Conservation (phyloP, 2,113 vertebrate species). For the Alaudala cheleensis region DNA sequence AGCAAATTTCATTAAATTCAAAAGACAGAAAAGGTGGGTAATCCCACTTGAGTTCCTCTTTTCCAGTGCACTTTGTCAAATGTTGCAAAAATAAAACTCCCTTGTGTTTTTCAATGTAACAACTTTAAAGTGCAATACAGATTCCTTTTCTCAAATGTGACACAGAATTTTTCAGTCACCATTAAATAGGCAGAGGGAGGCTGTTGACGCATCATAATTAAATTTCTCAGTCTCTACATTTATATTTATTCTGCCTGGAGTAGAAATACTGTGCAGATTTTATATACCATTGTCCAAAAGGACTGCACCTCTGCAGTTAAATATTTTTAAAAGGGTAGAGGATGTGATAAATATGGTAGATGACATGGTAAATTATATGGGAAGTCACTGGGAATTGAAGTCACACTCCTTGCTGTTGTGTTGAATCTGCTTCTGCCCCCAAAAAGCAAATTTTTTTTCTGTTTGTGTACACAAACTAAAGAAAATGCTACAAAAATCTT, state of each 20-base stretch:
- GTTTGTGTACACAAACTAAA: neutral
- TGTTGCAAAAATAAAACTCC: neutral
- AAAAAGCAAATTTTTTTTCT: neutral
- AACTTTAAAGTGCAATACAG: neutral
- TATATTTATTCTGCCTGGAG: neutral
- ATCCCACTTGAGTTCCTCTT: slow-evolving; percentile 5
- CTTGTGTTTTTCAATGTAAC: neutral
- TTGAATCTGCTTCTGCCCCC: neutral
- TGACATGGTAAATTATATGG: no score
- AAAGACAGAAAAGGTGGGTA: slow-evolving; percentile 40
- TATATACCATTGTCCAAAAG: accelerated
- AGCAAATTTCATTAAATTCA: slow-evolving; percentile 64
- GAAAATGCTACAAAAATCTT: neutral
- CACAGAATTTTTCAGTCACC: neutral
- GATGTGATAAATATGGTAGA: neutral
- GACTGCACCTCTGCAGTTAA: neutral
- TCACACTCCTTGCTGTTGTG: neutral
- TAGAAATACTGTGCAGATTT: neutral
- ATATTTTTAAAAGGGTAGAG: neutral
- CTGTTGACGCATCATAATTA: neutral
- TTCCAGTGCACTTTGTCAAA: neutral
- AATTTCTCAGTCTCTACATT: neutral
- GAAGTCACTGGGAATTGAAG: neutral
- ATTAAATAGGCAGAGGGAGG: neutral
- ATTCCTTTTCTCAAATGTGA: neutral